Conservation (phyloP, 2,888 invertebrate species). For the Pseudoips prasinana region DNA sequence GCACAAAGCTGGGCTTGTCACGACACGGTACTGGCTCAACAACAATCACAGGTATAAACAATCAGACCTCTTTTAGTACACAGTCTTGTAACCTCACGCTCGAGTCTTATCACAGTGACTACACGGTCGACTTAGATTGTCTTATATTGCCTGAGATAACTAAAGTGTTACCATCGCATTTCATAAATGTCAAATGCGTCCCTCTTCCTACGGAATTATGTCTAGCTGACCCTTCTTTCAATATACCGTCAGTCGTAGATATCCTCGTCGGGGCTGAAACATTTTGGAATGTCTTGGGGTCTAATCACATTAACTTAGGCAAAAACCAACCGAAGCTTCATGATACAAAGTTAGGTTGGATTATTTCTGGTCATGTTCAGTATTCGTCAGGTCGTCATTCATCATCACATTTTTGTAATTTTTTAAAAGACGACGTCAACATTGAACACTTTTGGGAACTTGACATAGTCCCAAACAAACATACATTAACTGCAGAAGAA, state of each 20-base stretch:
- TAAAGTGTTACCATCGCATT: conserved; percentile 14
- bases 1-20: conserved; percentile 13
- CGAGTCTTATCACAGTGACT: conserved; percentile 12
- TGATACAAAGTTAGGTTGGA: conserved; percentile 19
- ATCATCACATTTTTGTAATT: not conserved
- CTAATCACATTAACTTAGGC: conserved; percentile 9
- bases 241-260: conserved; percentile 20
- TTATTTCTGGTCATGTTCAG: not conserved
- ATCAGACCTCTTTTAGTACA: conserved; percentile 11
- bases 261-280: conserved; percentile 25
- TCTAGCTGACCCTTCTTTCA: conserved; percentile 23
- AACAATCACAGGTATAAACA: conserved; percentile 19
- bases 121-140: conserved; percentile 10
- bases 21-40: conserved; percentile 7
- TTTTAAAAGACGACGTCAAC: not conserved
- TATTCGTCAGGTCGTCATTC: not conserved
- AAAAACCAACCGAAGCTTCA: conserved; percentile 16
- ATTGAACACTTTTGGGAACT: conserved; percentile 1
- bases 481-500: not conserved
- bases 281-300: conserved; percentile 21
- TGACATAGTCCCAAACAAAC: not conserved
- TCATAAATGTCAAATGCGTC: conserved; percentile 10
- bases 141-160: conserved; percentile 4
- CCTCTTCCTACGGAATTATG: conserved; percentile 14
- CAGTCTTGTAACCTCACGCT: conserved; percentile 13